Percentiles rank a stretch among this genome's conserved stretches.
Evolutionary conservation across 2,113 vertebrate species (phyloP).

Genomic region (Anseranas semipalmata): DNA sequence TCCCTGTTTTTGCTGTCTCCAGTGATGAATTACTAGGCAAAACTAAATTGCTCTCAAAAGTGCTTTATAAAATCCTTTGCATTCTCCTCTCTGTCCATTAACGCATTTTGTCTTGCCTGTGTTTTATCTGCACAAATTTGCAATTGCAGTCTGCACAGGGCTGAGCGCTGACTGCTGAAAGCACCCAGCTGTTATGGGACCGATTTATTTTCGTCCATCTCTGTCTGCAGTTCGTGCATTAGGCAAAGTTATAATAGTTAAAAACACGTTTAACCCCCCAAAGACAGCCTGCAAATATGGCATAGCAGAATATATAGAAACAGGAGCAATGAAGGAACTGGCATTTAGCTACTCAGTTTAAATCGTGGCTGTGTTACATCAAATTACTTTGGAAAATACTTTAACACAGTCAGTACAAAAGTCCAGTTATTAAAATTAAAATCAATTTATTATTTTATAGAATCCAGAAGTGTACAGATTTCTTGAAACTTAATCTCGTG

Average conservation of each 20-base stretch:
- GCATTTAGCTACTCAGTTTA: background rate
- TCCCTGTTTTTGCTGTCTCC: background rate
- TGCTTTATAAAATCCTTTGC: background rate
- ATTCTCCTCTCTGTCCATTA: background rate
- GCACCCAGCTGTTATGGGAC: background rate
- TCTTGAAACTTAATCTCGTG: background rate
- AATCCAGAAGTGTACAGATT: background rate
- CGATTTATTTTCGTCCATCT: background rate
- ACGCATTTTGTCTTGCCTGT: background rate
- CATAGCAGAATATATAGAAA: background rate
- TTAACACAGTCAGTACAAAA: background rate
- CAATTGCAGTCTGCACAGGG: background rate
- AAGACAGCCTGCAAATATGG: background rate
- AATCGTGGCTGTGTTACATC: background rate
- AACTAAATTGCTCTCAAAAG: background rate
- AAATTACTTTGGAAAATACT: background rate
- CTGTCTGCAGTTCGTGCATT: background rate
- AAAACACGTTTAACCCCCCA: background rate
- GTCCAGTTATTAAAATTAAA: background rate
- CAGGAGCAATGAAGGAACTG: background rate
- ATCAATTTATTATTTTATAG: background rate
- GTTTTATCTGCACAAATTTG: background rate
- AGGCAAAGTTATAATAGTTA: background rate
- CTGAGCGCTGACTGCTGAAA: background rate
- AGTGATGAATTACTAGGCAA: background rate